Evolutionary conservation across 2,113 vertebrate species (phyloP).

Genomic region (Sinocyclocheilus grahami): DNA sequence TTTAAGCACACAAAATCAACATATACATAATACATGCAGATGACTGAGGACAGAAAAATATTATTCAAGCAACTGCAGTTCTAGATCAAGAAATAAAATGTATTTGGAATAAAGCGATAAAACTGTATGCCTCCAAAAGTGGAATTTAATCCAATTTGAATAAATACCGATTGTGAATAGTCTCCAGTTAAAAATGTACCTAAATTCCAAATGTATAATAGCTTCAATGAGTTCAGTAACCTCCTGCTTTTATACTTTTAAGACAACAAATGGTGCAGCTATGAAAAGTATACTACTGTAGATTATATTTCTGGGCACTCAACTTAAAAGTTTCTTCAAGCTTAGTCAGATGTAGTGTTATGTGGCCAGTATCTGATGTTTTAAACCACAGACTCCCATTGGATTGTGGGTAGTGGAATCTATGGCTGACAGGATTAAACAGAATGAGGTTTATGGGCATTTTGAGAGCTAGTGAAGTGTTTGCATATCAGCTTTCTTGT

Average conservation of each 20-base stretch:
- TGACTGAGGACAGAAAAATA: background rate
- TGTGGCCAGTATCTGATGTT: background rate
- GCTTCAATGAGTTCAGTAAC: background rate
- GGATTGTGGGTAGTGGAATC: background rate
- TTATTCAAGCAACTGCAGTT: background rate
- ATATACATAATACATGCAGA: slow-evolving; percentile 11
- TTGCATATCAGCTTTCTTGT: background rate
- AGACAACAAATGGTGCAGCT: background rate
- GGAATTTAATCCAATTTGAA: background rate
- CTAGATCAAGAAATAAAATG: background rate
- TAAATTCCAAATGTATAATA: background rate
- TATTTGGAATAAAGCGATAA: slow-evolving; percentile 10
- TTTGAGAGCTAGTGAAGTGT: background rate
- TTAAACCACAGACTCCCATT: background rate
- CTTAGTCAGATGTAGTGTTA: background rate
- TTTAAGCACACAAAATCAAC: background rate
- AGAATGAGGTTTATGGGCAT: background rate
- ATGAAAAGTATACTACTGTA: background rate
- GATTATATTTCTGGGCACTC: background rate
- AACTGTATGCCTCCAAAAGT: background rate
- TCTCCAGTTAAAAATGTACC: background rate
- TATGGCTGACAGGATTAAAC: background rate
- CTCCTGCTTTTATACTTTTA: background rate
- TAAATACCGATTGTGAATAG: background rate
- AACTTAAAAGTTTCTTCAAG: background rate